Percentiles rank a stretch among this genome's conserved stretches.
Evolutionary conservation across 2,888 invertebrate genomes (phyloP).

Genomic region (Nymphalis polychloros): DNA sequence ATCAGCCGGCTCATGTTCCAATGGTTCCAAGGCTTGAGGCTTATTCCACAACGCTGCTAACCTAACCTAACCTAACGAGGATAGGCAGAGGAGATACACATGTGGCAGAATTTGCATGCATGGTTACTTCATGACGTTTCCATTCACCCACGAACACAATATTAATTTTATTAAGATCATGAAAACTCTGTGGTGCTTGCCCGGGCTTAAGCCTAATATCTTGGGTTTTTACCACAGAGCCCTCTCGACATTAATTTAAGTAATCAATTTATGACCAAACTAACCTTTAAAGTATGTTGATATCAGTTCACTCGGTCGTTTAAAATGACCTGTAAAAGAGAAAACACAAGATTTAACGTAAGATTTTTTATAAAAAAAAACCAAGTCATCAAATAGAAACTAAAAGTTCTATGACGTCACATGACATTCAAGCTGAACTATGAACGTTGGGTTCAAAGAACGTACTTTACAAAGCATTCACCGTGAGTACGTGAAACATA

Average conservation of each 20-base stretch:
- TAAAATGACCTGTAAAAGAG: constrained; percentile 29
- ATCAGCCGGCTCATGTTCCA: no score
- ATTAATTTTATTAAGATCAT: no score
- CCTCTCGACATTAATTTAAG: not conserved
- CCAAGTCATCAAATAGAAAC: constrained; percentile 1
- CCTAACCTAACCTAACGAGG: no score
- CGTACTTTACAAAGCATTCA: constrained; percentile 31
- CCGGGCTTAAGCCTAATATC: no score
- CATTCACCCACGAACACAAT: no score
- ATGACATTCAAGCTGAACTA: constrained; percentile 28
- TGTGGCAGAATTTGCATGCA: no score
- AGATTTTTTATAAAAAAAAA: not conserved
- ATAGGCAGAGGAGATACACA: no score
- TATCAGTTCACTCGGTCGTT: constrained; percentile 12
- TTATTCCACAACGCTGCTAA: no score
- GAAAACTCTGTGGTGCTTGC: no score
- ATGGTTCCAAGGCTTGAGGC: no score
- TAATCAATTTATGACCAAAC: constrained; percentile 5
- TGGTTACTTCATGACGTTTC: no score
- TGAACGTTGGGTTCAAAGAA: constrained; percentile 32
- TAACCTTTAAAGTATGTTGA: constrained; percentile 31
- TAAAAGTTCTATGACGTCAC: constrained; percentile 14
- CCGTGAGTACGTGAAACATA: constrained; percentile 2
- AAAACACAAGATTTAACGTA: not conserved
- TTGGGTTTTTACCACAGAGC: no score